phyloP scores from a whole-genome alignment of 2,888 invertebrate species.

The Lapara coniferarum region DNA sequence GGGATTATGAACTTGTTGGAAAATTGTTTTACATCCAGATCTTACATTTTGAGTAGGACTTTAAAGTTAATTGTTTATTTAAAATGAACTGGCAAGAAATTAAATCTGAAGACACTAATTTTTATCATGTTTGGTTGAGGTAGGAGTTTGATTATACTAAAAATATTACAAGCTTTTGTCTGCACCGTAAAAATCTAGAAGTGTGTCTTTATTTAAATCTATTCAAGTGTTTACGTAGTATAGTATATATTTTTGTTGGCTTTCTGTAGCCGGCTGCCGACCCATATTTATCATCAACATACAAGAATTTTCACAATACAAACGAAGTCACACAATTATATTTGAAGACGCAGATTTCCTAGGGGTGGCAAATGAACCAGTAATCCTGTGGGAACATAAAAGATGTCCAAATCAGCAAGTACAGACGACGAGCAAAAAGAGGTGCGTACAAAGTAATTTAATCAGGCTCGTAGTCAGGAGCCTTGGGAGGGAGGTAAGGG shows the following conservation, averaged over 20 bases:
- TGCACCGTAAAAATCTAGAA: too few species aligned
- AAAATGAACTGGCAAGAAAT: not conserved
- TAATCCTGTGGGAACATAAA: not conserved
- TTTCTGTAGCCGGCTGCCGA: too few species aligned
- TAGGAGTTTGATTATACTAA: too few species aligned
- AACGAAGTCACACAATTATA: not conserved
- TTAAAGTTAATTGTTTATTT: not conserved
- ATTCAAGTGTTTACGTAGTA: too few species aligned
- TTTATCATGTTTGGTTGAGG: too few species aligned
- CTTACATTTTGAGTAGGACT: not conserved
- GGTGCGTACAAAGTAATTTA: slow-evolving; percentile 13
- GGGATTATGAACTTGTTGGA: not conserved
- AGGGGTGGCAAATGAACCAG: not conserved
- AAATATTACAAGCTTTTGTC: too few species aligned
- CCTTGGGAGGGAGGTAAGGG: too few species aligned
- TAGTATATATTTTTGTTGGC: too few species aligned
- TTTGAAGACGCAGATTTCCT: not conserved
- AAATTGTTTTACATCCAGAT: not conserved
- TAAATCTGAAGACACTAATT: too few species aligned
- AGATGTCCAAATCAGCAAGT: slow-evolving; percentile 2
- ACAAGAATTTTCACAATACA: not conserved
- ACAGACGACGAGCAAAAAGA: slow-evolving; percentile 9
- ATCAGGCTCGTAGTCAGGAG: not conserved
- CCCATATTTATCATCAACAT: not conserved
- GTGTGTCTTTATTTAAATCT: too few species aligned